phyloP scores from a whole-genome alignment of 2,888 invertebrate species.

The Netelia melanura region DNA sequence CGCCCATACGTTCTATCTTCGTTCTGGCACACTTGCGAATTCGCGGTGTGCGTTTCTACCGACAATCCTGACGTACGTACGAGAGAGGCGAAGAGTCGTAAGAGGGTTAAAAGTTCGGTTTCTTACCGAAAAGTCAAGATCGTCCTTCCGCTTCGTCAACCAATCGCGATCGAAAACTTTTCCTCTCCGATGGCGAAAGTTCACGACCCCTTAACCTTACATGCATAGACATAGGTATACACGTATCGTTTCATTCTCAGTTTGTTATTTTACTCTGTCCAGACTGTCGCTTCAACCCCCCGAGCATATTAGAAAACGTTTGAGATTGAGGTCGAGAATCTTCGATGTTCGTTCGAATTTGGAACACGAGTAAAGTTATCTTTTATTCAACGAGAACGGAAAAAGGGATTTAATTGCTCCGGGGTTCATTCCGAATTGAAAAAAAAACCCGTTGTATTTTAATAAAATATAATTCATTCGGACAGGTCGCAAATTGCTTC shows the following conservation, averaged over 20 bases:
- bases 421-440: not conserved
- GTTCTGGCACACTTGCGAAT: slow-evolving; percentile 52
- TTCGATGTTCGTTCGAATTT: not conserved
- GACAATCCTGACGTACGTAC: not conserved
- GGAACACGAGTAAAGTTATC: not conserved
- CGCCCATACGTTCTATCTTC: slow-evolving; percentile 10
- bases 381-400: not conserved
- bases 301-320: not conserved
- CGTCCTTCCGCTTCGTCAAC: slow-evolving; percentile 69
- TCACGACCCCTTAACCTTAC: slow-evolving; percentile 44
- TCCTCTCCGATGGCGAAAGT: slow-evolving; percentile 46
- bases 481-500: not conserved
- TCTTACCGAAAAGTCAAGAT: slow-evolving; percentile 76
- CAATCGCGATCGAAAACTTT: slow-evolving; percentile 60
- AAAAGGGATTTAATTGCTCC: not conserved
- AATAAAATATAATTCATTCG: not conserved
- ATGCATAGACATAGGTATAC: slow-evolving; percentile 6
- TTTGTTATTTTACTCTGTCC: not conserved
- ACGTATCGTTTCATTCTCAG: slow-evolving; percentile 10
- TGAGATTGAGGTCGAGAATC: not conserved
- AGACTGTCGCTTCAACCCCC: not conserved
- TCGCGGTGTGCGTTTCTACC: slow-evolving; percentile 64
- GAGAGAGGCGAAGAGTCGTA: not conserved
- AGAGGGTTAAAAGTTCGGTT: slow-evolving; percentile 57
- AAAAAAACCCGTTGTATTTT: not conserved